Evolutionary conservation across 2,888 invertebrate genomes (phyloP).

Genomic region (Dolichomitus sp.): DNA sequence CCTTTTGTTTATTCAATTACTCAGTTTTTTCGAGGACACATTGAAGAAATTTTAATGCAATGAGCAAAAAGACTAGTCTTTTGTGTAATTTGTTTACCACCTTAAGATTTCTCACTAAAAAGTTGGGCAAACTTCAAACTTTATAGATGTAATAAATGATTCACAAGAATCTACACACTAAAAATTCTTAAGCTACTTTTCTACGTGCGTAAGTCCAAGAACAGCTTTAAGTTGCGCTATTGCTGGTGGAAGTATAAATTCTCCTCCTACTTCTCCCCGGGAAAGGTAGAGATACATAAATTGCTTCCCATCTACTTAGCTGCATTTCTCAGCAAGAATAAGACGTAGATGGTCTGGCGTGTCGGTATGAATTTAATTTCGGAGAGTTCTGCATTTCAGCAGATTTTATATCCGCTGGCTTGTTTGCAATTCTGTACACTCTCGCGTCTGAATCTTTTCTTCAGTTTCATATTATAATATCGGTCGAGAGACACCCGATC

Average conservation of each 20-base stretch:
- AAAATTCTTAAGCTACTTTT: no score
- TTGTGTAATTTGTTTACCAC: no score
- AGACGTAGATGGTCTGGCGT: constrained; percentile 3
- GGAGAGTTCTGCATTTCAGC: constrained; percentile 9
- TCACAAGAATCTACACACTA: no score
- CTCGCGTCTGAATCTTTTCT: background rate
- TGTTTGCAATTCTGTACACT: background rate
- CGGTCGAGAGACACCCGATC: constrained; percentile 7
- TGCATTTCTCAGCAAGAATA: constrained; percentile 14
- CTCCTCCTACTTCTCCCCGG: background rate
- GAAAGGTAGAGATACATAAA: constrained; percentile 7
- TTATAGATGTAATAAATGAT: no score
- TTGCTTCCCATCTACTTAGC: constrained; percentile 35
- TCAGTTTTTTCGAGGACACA: no score
- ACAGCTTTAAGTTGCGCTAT: background rate
- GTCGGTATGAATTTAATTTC: background rate
- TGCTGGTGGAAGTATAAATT: background rate
- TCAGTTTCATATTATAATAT: background rate
- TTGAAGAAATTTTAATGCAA: no score
- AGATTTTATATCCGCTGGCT: background rate
- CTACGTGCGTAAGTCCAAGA: background rate
- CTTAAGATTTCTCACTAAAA: no score
- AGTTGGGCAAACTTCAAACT: no score
- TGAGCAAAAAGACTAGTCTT: no score
- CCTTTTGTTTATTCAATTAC: no score